These are phyloP conservation scores for Nyctalus aviator DNA, from an alignment of 2,797 vertebrate genomes.

Conservation along the genomic window DNA sequence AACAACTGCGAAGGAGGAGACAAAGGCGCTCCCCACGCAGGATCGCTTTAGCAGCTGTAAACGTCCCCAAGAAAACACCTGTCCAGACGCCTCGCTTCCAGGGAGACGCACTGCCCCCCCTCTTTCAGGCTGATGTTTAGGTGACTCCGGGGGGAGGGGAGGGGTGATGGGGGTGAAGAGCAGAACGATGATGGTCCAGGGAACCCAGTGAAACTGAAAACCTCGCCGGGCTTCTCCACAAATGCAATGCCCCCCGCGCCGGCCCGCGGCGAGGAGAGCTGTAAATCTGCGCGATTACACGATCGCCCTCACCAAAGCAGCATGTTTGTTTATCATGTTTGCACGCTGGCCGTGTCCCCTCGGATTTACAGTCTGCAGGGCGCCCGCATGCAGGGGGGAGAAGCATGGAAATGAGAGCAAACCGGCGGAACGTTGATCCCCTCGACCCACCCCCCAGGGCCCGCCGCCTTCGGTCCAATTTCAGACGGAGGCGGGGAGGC, in stretches of 20 bases:
- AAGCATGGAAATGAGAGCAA: conserved; percentile 38
- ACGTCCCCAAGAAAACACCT: conserved; percentile 65
- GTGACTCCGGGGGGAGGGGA: background rate
- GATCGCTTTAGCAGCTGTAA: conserved; percentile 2
- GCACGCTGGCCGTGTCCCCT: conserved; percentile 64
- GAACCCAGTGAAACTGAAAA: background rate
- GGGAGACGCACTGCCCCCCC: background rate
- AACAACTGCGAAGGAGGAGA: background rate
- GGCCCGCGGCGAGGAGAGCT: rapidly evolving
- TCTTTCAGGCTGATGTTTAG: background rate
- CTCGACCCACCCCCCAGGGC: background rate
- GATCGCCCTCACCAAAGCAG: conserved; percentile 57
- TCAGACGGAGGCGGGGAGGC: conserved; percentile 64
- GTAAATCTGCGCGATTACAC: conserved; percentile 74
- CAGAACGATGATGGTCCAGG: background rate
- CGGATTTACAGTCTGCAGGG: conserved; percentile 77
- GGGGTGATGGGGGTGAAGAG: background rate
- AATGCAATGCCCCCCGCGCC: background rate
- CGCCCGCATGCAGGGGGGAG: conserved; percentile 37
- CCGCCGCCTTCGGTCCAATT: conserved; percentile 32
- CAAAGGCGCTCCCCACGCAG: background rate
- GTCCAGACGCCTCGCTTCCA: background rate
- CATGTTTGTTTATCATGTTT: conserved; percentile 75
- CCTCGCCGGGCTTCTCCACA: background rate
- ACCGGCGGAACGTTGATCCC: rapidly evolving